Base-by-base conservation (phyloP, 2,113 vertebrate species). In the Tiliqua scincoides region DNA sequence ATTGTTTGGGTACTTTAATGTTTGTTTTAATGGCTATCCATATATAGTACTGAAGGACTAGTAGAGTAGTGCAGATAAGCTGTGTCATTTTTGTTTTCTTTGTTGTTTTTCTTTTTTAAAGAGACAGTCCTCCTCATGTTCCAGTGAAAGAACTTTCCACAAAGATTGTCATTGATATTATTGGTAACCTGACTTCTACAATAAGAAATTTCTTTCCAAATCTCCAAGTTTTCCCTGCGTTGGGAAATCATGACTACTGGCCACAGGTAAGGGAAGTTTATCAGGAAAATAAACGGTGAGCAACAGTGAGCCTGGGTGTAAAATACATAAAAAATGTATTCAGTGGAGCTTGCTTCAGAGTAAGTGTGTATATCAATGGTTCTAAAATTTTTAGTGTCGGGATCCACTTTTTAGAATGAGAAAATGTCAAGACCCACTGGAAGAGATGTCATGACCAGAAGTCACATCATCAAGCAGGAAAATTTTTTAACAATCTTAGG, bases 161-260 rank as follows among this genome's bases (percentile, higher is more conserved):
- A 3, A 97, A 98, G 65, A 40, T 87, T 0, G 98, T 99, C 88
- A 97, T 99, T 95, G 95, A 94, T 89, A 96, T 99, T 35, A 97
- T 99, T 90, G 88, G 95, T 8, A 99, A 99, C 86, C 98, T 99
- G 97, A 99, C 97, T 30, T 89, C 93, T 75, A 98, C 97, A 78
- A 93, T 99, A 93, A 96, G 83, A 74, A 87, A 83, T 40, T 95
- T 97, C 89, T 98, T 99, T 92, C 98, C 98, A 87, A 93, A 97
- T 88, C 90, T 98, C 80, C 97, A 97, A 2, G 98, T 99, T 88
- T 99, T 97, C 75, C 98, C 98, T 0, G 97, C 98, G 0, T 92
- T 99, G 92, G 99, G 99, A 37, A 99, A 99, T 96, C 99, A 99
- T 43, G 99, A 99, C 96, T 99, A 98, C 89, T 99, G 98, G 98